Evolutionary conservation across 35 echinoderm and acorn worm species (phyloP).

Genomic region (Ophioderma brevispina): DNA sequence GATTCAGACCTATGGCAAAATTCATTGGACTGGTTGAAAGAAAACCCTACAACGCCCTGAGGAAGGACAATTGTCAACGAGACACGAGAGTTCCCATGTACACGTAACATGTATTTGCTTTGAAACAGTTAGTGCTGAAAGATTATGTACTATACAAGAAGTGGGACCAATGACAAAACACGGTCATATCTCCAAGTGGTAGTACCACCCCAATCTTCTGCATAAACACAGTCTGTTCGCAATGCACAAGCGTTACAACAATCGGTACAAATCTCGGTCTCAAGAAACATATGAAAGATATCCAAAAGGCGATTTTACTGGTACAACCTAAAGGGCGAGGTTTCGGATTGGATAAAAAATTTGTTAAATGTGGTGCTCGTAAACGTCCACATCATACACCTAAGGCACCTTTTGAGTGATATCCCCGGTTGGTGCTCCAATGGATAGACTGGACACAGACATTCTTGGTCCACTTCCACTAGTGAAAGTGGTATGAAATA

Average conservation of each 20-base stretch:
- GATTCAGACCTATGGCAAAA: background rate
- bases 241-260: background rate
- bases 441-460: constrained; percentile 69
- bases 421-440: constrained; percentile 25
- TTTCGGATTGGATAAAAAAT: background rate
- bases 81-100: background rate
- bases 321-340: constrained; percentile 9
- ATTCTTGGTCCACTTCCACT: constrained; percentile 64
- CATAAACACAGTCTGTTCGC: too few species aligned
- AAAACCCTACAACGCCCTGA: background rate
- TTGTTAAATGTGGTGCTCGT: constrained; percentile 18
- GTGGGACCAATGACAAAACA: background rate
- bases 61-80: background rate
- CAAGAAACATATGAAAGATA: background rate
- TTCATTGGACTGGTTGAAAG: background rate
- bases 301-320: constrained; percentile 15
- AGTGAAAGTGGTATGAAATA: constrained; percentile 46
- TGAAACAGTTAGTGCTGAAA: constrained; percentile 21
- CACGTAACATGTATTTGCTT: background rate
- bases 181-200: too few species aligned
- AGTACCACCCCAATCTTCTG: too few species aligned
- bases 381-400: constrained; percentile 18
- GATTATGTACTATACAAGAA: too few species aligned
- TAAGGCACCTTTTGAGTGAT: constrained; percentile 15
- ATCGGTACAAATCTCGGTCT: background rate